Base-by-base conservation (phyloP, 2,888 invertebrate genomes). In the Campopleginae sp. region DNA sequence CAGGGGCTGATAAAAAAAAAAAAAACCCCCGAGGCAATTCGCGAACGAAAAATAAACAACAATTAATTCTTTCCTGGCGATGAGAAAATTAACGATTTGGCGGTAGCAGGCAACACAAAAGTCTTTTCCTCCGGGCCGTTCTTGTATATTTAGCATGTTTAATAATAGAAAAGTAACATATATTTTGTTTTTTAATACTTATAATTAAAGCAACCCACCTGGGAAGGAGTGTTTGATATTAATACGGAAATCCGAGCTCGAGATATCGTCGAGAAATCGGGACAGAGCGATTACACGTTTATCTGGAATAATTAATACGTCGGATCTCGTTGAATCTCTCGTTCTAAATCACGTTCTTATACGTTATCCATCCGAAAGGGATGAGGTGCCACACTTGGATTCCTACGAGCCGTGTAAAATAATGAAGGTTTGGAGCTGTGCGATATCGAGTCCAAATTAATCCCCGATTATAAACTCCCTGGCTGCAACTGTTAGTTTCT, bases 401-500 rank as follows among this genome's bases (percentile, higher is more conserved):
- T 63, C 27, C 66, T 44, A 75, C 54, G 51, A 77, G 44, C 42
- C 23, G 63, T 48, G 66, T 80, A 71, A 75, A 75, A 54, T 68
- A 82, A 82, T 71, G 48, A 3, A 44, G 66, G 65, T 27, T 80
- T 46, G 75, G 51, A 44, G 48, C 63, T 46, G 63, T 42, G 81
- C 79, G 86, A 84, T 87, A 87, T 85, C 86, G 86, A 76, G 79
- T 82, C 78, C 72, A 77, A 86, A 87, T 87, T 87, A 87, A 87
- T 87, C 86, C 85, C 68, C 85, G 84, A 87, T 87, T 87, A 87
- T 87, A 70, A 86, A 83, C 80, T 77, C 65, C 42, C 48, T 27
- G 23, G 63, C 48, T 86, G 19, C 46, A 74, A 51, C 72, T 44
- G 75, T 63, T 68, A 19, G 58, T 65, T 23, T 27, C 65, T 27